Evolutionary conservation across 2,113 vertebrate genomes (phyloP).

Genomic region (Arizona elegans): DNA sequence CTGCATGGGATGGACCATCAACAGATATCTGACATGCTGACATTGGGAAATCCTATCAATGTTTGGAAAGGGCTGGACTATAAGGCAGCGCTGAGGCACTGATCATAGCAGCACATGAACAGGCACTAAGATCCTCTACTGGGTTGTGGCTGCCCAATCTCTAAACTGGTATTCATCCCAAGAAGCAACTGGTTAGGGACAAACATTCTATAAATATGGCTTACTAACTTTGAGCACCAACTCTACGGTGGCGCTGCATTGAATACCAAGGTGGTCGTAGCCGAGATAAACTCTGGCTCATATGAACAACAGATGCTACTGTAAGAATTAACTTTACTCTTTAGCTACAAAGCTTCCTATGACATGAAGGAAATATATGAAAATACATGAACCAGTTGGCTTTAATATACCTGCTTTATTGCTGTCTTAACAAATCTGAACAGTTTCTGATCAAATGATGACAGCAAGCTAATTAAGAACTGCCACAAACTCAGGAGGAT

Average conservation of each 20-base stretch:
- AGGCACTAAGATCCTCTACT: neutral
- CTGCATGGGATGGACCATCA: neutral
- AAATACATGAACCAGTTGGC: neutral
- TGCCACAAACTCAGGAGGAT: neutral
- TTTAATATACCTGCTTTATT: neutral
- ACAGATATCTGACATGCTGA: neutral
- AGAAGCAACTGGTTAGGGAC: neutral
- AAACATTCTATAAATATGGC: neutral
- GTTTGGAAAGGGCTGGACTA: neutral
- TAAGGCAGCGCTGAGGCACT: neutral
- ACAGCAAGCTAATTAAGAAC: neutral
- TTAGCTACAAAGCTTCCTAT: neutral
- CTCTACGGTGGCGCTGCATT: neutral
- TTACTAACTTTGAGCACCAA: neutral
- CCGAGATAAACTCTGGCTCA: neutral
- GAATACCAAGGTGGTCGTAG: neutral
- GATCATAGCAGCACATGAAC: neutral
- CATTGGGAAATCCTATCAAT: neutral
- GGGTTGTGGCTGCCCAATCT: neutral
- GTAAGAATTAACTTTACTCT: neutral
- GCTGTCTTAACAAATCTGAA: neutral
- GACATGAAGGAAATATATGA: neutral
- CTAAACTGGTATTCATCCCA: neutral
- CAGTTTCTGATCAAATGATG: neutral
- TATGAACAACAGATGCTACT: neutral